Base-by-base conservation (phyloP, 2,797 vertebrate species). In the Cichlasoma orientale region DNA sequence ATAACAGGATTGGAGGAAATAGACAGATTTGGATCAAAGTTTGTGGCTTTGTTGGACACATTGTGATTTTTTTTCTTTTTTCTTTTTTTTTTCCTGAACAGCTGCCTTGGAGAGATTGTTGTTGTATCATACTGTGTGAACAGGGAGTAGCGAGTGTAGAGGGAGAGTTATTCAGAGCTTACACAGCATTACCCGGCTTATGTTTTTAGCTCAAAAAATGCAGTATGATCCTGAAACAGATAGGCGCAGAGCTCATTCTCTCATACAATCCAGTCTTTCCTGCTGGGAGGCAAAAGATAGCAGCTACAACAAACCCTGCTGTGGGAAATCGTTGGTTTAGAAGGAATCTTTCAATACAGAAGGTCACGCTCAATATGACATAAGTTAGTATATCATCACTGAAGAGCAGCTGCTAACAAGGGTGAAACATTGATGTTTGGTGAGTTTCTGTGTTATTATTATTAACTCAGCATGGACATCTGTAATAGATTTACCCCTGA, bases 401-500 rank as follows among this genome's bases (percentile, higher is more conserved):
- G 63, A 31, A 29, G 31, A 55, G 44, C 44, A 68, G 63, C 25
- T 50, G 63, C 63, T 52, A 68, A 52, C 5, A 33, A 52, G 29
- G 23, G 11, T 2, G 7, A 68, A 57, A 0, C 33, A 50, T 47
- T 21, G 47, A 50, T 68, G 44, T 31, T 68, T 50, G 4, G 25
- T 11, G 29, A 50, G 1, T 31, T 68, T 52, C 6, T 68, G 11
- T 16, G 18, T 14, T 68, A 29, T 14, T 68, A 29, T 68, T 29
- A 0, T 2, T 50, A 44, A 50, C 16, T 19, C 47, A 50, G 47
- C 47, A 3, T 8, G 18, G 47, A 50, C 47, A 50, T 68, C 63
- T 29, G 6, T n/a, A 47, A 7, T 0, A 50, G 0, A 50, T 50
- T 68, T 16, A 13, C 3, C 1, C 41, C 16, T 0, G 1, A 50